A percentile compares a stretch with the other conserved stretches of the same genome.
Conservation (phyloP, 2,797 vertebrate species). For the Silurus lanzhouensis region DNA sequence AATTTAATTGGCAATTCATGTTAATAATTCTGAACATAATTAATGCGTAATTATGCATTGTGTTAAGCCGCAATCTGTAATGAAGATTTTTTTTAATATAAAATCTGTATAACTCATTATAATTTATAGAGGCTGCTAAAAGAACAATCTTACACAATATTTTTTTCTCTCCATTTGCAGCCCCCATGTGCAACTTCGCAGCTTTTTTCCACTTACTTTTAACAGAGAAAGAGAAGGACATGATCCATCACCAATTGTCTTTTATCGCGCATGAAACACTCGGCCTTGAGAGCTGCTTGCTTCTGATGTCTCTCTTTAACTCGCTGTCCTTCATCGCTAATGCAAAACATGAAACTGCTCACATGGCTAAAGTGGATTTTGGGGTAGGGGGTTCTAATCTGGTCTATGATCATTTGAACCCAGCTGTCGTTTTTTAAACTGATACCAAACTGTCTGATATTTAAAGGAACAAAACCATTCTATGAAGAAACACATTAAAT, state of each 20-base stretch:
- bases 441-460: too few relatives aligned
- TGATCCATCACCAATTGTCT: slow-evolving; percentile 41
- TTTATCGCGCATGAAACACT: slow-evolving; percentile 28
- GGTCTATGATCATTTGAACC: background rate
- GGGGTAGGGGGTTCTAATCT: background rate
- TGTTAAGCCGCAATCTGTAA: slow-evolving; percentile 48
- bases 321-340: slow-evolving; percentile 25
- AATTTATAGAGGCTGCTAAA: slow-evolving; percentile 4
- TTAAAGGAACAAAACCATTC: background rate
- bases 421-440: background rate
- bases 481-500: too few relatives aligned
- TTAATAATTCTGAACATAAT: slow-evolving; percentile 54
- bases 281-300: slow-evolving; percentile 1
- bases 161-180: background rate
- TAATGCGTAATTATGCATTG: slow-evolving; percentile 54
- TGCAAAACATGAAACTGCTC: slow-evolving; percentile 29
- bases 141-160: background rate
- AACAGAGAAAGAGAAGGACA: slow-evolving; percentile 25
- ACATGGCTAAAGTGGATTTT: background rate
- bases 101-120: slow-evolving; percentile 43
- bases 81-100: slow-evolving; percentile 51
- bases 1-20: slow-evolving; percentile 57
- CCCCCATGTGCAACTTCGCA: background rate
- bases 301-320: slow-evolving; percentile 23
- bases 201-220: slow-evolving; percentile 12